Percentiles rank a stretch among this genome's conserved stretches.
phyloP scores from a whole-genome alignment of 2,888 invertebrate species.

The Thereva unica region DNA sequence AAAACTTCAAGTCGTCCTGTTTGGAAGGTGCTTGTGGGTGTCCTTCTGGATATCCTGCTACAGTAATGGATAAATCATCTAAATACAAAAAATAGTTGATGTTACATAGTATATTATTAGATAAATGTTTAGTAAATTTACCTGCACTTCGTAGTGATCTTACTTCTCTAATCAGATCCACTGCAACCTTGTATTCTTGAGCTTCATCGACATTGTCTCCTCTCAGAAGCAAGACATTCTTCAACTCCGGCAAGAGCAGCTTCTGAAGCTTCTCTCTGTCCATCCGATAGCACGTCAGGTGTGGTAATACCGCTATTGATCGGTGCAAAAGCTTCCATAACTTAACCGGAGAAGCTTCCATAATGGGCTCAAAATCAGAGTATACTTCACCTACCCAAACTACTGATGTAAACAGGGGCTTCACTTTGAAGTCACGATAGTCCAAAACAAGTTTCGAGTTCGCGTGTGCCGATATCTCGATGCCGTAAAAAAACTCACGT shows the following conservation, averaged over 20 bases:
- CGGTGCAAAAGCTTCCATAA: slow-evolving; percentile 40
- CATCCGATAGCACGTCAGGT: slow-evolving; percentile 49
- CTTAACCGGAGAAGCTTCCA: slow-evolving; percentile 30
- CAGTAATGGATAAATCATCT: slow-evolving; percentile 69
- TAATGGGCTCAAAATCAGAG: slow-evolving; percentile 39
- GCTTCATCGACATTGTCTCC: slow-evolving; percentile 47
- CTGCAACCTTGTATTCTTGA: slow-evolving; percentile 47
- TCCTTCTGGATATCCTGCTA: slow-evolving; percentile 79
- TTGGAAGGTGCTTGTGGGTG: slow-evolving; percentile 67
- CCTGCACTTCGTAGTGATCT: slow-evolving; percentile 43
- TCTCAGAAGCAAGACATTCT: slow-evolving; percentile 51
- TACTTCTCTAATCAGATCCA: slow-evolving; percentile 48
- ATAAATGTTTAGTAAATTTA: no score
- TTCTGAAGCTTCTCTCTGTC: slow-evolving; percentile 44
- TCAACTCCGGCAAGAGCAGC: slow-evolving; percentile 45
- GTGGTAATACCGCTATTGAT: slow-evolving; percentile 49
- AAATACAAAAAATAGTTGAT: slow-evolving; percentile 20
- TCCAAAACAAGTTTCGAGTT: slow-evolving; percentile 29
- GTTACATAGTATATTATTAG: no score
- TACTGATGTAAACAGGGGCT: slow-evolving; percentile 52
- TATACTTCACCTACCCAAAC: slow-evolving; percentile 50
- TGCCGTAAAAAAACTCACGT: slow-evolving; percentile 52
- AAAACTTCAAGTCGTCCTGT: slow-evolving; percentile 64
- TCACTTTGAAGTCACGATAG: slow-evolving; percentile 48
- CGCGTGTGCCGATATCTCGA: slow-evolving; percentile 48